phyloP scores from a whole-genome alignment of 2,888 invertebrate species.

The Plusia festucae region DNA sequence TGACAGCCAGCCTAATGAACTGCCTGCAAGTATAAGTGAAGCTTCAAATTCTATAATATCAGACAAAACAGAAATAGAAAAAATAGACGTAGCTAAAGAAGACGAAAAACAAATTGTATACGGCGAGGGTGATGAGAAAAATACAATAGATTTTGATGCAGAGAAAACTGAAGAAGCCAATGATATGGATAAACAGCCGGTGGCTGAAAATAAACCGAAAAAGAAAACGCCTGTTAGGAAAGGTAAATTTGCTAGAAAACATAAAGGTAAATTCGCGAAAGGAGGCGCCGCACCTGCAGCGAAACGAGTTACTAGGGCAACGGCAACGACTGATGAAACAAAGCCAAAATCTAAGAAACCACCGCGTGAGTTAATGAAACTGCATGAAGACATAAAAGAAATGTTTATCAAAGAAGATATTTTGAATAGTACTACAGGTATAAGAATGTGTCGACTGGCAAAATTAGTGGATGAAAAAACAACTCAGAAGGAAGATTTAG shows the following conservation, averaged over 20 bases:
- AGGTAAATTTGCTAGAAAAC: constrained; percentile 48
- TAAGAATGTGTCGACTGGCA: constrained; percentile 90
- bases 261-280: constrained; percentile 45
- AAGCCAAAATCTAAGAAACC: constrained; percentile 66
- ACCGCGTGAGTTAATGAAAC: constrained; percentile 88
- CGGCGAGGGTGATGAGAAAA: constrained; percentile 27
- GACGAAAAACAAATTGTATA: constrained; percentile 9
- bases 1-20: constrained; percentile 20
- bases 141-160: constrained; percentile 24
- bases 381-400: constrained; percentile 92
- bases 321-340: constrained; percentile 38
- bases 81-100: constrained; percentile 8
- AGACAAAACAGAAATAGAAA: neutral
- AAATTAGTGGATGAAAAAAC: constrained; percentile 83
- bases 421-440: constrained; percentile 89
- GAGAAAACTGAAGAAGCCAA: constrained; percentile 21
- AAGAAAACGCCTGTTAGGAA: constrained; percentile 40
- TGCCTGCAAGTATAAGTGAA: constrained; percentile 15
- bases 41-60: constrained; percentile 1
- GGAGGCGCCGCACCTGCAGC: constrained; percentile 27
- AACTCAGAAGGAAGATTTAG: constrained; percentile 60
- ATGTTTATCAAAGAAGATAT: constrained; percentile 92
- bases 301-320: constrained; percentile 66
- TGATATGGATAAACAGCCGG: constrained; percentile 19
- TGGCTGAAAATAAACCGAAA: constrained; percentile 36